phyloP scores from a whole-genome alignment of 1,140 invertebrate genomes.

The Aricia agestis region DNA sequence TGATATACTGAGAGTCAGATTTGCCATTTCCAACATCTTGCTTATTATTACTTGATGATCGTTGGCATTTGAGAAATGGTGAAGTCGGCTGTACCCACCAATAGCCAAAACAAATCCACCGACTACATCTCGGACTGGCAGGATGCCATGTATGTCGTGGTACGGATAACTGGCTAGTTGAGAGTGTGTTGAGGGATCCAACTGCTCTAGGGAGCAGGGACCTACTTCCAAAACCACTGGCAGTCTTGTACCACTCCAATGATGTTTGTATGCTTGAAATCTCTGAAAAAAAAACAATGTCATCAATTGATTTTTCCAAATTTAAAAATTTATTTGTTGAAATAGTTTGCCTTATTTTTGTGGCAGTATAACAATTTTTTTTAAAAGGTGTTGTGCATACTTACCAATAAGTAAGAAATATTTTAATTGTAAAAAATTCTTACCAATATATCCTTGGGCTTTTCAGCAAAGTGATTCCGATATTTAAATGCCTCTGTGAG shows the following conservation, averaged over 20 bases:
- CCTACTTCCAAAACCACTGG: slow-evolving; percentile 93
- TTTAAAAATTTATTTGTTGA: background rate
- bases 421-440: slow-evolving; percentile 40
- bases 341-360: no score
- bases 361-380: no score
- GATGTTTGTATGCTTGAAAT: slow-evolving; percentile 94
- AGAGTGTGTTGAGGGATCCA: slow-evolving; percentile 89
- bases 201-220: slow-evolving; percentile 91
- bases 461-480: slow-evolving; percentile 86
- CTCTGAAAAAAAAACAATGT: slow-evolving; percentile 77
- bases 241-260: slow-evolving; percentile 94
- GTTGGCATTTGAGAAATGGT: slow-evolving; percentile 89
- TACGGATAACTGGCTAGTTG: slow-evolving; percentile 92
- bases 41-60: slow-evolving; percentile 91
- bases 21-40: slow-evolving; percentile 88
- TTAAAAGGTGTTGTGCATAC: no score
- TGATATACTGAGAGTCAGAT: slow-evolving; percentile 86
- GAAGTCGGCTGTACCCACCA: slow-evolving; percentile 90
- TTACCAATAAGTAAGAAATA: no score
- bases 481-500: slow-evolving; percentile 93
- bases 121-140: slow-evolving; percentile 81
- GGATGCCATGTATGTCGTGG: slow-evolving; percentile 79
- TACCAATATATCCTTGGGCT: slow-evolving; percentile 85
- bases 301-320: background rate
- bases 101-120: slow-evolving; percentile 92